Percentiles rank a stretch among this genome's conserved stretches.
These are phyloP conservation scores for Littorina saxatilis DNA, from an alignment of 1,140 invertebrate genomes.

Conservation along the genomic window DNA sequence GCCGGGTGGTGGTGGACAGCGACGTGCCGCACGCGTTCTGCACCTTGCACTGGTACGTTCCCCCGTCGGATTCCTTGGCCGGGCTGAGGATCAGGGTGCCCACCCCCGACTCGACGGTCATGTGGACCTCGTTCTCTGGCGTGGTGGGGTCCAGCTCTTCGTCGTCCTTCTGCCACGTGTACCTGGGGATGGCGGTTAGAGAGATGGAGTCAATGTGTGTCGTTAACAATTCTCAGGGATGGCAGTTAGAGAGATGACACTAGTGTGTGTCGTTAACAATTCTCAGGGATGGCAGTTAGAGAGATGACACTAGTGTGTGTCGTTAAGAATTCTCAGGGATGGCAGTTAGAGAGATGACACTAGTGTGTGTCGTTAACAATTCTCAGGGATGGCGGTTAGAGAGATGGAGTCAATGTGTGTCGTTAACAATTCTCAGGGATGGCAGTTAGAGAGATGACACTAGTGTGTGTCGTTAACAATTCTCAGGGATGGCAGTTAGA, in stretches of 20 bases:
- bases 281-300: not conserved
- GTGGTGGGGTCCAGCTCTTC: constrained; percentile 83
- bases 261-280: not conserved
- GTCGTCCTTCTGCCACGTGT: constrained; percentile 97
- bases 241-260: not conserved
- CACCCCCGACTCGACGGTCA: constrained; percentile 83
- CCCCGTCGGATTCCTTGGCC: constrained; percentile 91
- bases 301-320: no score
- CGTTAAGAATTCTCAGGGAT: no score
- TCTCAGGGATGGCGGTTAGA: no score
- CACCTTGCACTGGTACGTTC: constrained; percentile 96
- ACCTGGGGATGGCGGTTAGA: constrained; percentile 79
- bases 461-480: no score
- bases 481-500: no score
- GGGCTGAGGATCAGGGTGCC: constrained; percentile 92
- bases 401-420: no score
- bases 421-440: no score
- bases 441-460: no score
- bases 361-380: no score
- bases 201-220: not conserved
- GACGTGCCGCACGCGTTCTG: constrained; percentile 92
- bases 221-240: not conserved
- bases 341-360: no score
- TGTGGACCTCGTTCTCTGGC: constrained; percentile 90
- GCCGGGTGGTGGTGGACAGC: constrained; percentile 46